phyloP scores from a whole-genome alignment of 2,888 invertebrate species.

The Fragum whitleyi region DNA sequence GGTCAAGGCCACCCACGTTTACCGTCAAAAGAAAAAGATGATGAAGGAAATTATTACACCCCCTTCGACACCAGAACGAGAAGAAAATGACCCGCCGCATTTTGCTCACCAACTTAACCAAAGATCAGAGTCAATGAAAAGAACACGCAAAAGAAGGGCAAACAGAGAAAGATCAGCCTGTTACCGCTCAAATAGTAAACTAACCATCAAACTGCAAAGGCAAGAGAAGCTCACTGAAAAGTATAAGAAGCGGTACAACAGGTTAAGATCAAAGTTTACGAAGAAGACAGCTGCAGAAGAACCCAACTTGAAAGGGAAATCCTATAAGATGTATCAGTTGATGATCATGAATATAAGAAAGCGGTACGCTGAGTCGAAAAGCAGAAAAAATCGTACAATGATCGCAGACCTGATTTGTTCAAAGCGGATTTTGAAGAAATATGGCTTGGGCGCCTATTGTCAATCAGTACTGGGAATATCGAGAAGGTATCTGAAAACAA shows the following conservation, averaged over 20 bases:
- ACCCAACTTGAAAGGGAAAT: too few species aligned
- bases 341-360: slow-evolving; percentile 4
- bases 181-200: not conserved
- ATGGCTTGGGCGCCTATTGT: slow-evolving; percentile 15
- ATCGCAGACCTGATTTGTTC: not conserved
- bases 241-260: slow-evolving; percentile 1
- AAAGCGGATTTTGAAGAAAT: slow-evolving; percentile 4
- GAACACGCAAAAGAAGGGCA: not conserved
- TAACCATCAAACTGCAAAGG: not conserved
- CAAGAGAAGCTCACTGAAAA: not conserved
- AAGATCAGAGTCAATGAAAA: too few species aligned
- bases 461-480: not conserved
- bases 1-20: not conserved
- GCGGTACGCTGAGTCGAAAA: not conserved
- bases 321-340: not conserved
- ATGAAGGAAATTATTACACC: not conserved
- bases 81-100: not conserved
- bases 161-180: not conserved
- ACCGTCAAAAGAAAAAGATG: not conserved
- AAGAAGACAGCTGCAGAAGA: too few species aligned
- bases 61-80: not conserved
- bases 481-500: not conserved
- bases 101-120: not conserved
- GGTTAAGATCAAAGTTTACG: not conserved
- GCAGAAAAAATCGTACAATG: not conserved